Evolutionary conservation across 2,797 vertebrate species (phyloP).

Genomic region (Linurgus olivaceus): DNA sequence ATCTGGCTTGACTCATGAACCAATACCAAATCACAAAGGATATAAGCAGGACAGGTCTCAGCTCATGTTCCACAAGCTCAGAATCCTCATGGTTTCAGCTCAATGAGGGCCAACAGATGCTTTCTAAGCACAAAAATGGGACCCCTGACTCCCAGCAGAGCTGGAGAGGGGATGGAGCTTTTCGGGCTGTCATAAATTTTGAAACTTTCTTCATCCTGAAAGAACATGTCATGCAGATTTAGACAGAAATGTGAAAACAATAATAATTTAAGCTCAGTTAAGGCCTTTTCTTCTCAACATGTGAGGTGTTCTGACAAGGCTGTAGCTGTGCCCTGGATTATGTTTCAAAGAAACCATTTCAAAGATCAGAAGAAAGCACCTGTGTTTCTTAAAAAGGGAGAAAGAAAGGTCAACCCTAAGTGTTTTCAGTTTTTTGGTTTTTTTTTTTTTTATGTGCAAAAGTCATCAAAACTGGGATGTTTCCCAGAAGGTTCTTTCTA

Average conservation of each 20-base stretch:
- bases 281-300: background rate
- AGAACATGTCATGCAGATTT: accelerated
- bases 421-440: background rate
- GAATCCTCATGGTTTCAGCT: background rate
- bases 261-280: background rate
- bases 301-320: background rate
- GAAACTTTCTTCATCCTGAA: background rate
- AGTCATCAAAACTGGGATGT: background rate
- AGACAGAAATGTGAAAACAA: background rate
- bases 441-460: background rate
- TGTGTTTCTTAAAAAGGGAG: background rate
- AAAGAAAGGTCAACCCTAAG: background rate
- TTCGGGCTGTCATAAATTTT: background rate
- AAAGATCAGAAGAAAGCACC: background rate
- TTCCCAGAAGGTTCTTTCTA: background rate
- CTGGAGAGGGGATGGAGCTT: background rate
- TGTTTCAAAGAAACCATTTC: background rate
- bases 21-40: background rate
- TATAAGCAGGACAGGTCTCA: background rate
- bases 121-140: background rate
- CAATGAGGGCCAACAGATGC: background rate
- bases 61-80: background rate
- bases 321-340: background rate
- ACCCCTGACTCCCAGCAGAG: background rate
- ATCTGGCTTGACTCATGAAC: background rate